Base-by-base conservation (phyloP, 2,113 vertebrate genomes). In the Hypanus sabinus region DNA sequence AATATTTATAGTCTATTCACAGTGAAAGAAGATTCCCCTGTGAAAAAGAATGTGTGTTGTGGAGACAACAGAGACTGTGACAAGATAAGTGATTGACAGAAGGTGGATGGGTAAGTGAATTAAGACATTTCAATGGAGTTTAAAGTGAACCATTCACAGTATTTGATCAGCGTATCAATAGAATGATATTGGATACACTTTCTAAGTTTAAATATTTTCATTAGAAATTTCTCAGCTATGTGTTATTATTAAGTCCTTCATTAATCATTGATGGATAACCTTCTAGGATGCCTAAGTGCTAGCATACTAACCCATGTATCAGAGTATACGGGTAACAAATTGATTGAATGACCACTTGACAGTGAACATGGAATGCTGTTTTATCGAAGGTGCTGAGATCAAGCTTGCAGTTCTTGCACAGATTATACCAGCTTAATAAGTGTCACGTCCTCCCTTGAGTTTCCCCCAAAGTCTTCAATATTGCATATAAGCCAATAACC, bases 1-100 rank as follows among this genome's bases (percentile, higher is more conserved):
- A 92, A 92, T 92, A 92, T 92, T 71, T 92, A 92, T 92, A 24
- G 68, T 71, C 90, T 38, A 92, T 20, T 33, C 62, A 73, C n/a
- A 27, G 70, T 92, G 22, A 68, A 88, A 85, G 30, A 92, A 38
- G 71, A 65, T 71, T 92, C 68, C 90, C 33, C 24, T 24, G 20
- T 92, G 33, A 71, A 92, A 70, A 92, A 92, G 88, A 92, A 18
- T 71, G 65, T 68, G 14, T 92, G 68, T 38, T 71, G 68, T 71
- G 62, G 36, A 46, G 38, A 92, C 33, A 92, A 27, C 36, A 92
- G 65, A 62, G 27, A 38, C 20, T 70, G 9, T 38, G 65, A 71
- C 62, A 92, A 33, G 90, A 71, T 92, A 24, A 24, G 68, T 12
- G 65, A 92, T 38, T 92, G 68, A 22, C 68, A 71, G 33, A 18